phyloP scores from a whole-genome alignment of 2,888 invertebrate species.

The Strigamia maritima region DNA sequence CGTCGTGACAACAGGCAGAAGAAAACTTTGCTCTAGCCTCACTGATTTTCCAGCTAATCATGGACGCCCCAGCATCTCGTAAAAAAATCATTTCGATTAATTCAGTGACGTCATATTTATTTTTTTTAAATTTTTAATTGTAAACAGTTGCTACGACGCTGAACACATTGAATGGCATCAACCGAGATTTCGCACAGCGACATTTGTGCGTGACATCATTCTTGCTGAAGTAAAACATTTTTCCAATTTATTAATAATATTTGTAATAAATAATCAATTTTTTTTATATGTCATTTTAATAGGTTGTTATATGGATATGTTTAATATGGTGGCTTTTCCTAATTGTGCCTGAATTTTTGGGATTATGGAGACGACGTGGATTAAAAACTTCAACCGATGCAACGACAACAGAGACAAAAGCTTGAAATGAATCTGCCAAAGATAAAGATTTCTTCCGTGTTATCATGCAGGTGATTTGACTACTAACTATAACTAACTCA shows the following conservation, averaged over 20 bases:
- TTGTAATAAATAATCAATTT: neutral
- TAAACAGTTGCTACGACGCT: neutral
- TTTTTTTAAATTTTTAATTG: neutral
- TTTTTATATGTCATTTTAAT: neutral
- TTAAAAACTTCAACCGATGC: neutral
- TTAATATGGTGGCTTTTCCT: slow-evolving; percentile 19
- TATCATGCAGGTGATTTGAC: neutral
- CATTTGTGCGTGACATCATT: neutral
- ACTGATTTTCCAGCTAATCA: neutral
- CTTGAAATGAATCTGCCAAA: neutral
- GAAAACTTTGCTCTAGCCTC: neutral
- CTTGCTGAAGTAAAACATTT: neutral
- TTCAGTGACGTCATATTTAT: too few relatives aligned
- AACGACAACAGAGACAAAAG: neutral
- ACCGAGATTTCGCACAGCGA: neutral
- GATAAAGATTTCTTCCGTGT: neutral
- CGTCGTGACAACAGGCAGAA: neutral
- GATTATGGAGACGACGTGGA: neutral
- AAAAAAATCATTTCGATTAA: too few relatives aligned
- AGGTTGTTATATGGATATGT: slow-evolving; percentile 12
- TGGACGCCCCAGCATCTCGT: neutral
- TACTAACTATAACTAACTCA: too few relatives aligned
- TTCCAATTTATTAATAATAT: neutral
- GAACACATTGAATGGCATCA: neutral
- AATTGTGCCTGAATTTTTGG: slow-evolving; percentile 16